Base-by-base conservation (phyloP, 2,888 invertebrate species). In the Himalopsyche kuldschensis region DNA sequence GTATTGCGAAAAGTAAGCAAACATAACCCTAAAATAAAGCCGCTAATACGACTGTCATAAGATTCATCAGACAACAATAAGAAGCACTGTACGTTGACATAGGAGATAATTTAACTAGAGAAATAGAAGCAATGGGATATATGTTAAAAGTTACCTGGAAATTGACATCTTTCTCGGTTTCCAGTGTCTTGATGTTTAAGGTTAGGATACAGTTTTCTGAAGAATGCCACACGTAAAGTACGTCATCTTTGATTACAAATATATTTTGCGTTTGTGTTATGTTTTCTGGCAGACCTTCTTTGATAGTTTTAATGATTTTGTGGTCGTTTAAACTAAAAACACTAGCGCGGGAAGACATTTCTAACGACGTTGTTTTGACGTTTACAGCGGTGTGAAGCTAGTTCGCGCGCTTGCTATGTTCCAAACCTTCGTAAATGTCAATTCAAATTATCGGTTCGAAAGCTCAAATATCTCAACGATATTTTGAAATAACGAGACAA, bases 171-270 rank as follows among this genome's bases (percentile, higher is more conserved):
- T 93, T 92, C 86, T 90, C 88, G 87, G 90, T 90, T 88, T 92
- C 89, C 88, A 92, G 87, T 88, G 90, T 88, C 88, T 90, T 91
- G 86, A 94, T 87, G 88, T 95, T 94, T 86, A 95, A 89, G 84
- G 93, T 91, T 87, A 94, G 90, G 85, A 95, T 91, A 89, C 94
- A 94, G 88, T 92, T 93, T 88, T 94, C 94, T 82, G 91, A 89
- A 1, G 92, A 91, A 88, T 94, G 93, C 95, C 95, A 95, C 87
- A 93, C 91, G 88, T 93, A 95, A 82, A 95, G 89, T 87, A 94
- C 92, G 89, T 94, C 94, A 87, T 95, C 94, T 84, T 93, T 92
- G 81, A 94, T 91, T 87, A 93, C 93, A 35, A 95, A 88, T 86
- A 95, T 92, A 89, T 94, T 94, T 84, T 92, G 91, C 86, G 94